Percentiles rank a stretch among this genome's conserved stretches.
Evolutionary conservation across 2,888 invertebrate species (phyloP).

Genomic region (Phorcus lineatus): DNA sequence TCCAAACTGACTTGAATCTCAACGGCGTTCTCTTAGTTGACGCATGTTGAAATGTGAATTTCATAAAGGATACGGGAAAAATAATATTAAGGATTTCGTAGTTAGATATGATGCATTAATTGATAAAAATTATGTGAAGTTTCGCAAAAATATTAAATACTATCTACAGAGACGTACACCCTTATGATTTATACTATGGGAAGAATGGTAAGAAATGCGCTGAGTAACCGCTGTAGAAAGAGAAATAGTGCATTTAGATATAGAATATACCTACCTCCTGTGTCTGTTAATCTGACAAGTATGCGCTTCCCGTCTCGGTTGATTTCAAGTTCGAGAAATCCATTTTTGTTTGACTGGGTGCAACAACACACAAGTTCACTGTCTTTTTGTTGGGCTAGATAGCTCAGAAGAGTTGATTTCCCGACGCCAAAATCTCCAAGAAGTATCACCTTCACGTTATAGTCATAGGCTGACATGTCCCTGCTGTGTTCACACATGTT

Average conservation of each 20-base stretch:
- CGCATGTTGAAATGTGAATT: too few relatives aligned
- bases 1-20: too few relatives aligned
- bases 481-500: not conserved
- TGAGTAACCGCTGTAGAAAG: too few relatives aligned
- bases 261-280: constrained; percentile 15
- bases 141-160: too few relatives aligned
- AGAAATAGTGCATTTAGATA: not conserved
- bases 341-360: not conserved
- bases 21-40: too few relatives aligned
- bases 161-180: too few relatives aligned
- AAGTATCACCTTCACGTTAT: constrained; percentile 38
- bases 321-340: constrained; percentile 5
- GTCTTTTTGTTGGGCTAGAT: not conserved
- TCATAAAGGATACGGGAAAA: too few relatives aligned
- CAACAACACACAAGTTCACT: not conserved
- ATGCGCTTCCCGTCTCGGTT: not conserved
- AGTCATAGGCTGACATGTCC: not conserved
- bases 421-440: constrained; percentile 42
- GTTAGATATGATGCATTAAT: too few relatives aligned
- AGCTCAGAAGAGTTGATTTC: constrained; percentile 35
- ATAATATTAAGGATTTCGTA: too few relatives aligned
- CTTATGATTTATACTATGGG: too few relatives aligned
- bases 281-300: constrained; percentile 20
- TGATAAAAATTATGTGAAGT: too few relatives aligned
- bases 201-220: too few relatives aligned